These are phyloP conservation scores for Ladona fulva DNA, from an alignment of 1,140 invertebrate genomes.

Conservation along the genomic window DNA sequence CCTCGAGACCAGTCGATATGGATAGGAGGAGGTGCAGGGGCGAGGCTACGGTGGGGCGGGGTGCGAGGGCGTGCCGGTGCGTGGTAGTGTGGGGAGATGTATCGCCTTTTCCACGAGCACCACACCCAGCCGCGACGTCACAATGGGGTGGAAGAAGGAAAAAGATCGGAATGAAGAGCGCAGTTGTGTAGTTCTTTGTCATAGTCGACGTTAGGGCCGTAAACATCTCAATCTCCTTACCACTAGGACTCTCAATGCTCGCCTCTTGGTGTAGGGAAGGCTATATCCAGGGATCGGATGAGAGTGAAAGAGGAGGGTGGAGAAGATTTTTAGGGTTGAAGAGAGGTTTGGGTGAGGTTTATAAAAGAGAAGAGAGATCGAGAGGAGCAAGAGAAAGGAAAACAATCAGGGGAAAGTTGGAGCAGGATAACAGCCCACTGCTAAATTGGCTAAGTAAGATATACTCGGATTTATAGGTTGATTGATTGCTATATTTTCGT, in stretches of 20 bases:
- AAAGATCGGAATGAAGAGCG: background rate
- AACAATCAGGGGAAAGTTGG: no score
- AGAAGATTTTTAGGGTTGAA: no score
- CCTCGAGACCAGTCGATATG: no score
- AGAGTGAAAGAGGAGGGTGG: background rate
- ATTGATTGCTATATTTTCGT: no score
- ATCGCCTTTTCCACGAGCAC: background rate
- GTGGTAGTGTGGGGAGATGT: background rate
- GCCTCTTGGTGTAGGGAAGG: background rate
- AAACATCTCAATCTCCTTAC: constrained; percentile 1
- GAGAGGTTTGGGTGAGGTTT: no score
- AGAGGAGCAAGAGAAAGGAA: no score
- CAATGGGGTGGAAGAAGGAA: background rate
- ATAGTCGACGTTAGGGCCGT: background rate
- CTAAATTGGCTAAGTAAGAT: no score
- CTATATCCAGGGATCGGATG: no score
- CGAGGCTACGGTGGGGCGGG: background rate
- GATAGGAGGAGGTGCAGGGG: background rate
- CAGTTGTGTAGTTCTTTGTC: background rate
- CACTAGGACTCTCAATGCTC: background rate
- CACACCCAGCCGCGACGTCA: background rate
- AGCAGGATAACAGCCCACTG: no score
- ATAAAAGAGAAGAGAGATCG: no score
- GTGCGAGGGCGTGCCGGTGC: background rate
- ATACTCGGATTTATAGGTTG: no score